phyloP scores from a whole-genome alignment of 2,888 invertebrate species.

The Drosophila cyrtoloma region DNA sequence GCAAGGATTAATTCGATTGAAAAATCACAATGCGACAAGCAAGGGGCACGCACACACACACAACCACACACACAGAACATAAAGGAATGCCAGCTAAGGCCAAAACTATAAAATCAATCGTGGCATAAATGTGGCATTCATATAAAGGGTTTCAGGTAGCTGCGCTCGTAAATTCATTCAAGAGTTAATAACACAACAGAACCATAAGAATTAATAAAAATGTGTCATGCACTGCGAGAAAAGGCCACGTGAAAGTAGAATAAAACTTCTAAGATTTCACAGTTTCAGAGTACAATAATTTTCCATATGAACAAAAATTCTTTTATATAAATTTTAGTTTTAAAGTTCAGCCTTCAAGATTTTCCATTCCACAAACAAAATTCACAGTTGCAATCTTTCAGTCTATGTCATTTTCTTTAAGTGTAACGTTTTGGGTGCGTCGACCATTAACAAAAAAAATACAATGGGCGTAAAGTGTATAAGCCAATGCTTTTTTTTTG shows the following conservation, averaged over 20 bases:
- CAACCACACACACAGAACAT: neutral
- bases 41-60: neutral
- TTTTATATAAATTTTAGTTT: neutral
- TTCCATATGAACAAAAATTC: neutral
- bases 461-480: slow-evolving; percentile 39
- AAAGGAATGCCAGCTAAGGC: neutral
- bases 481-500: slow-evolving; percentile 52
- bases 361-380: neutral
- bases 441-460: slow-evolving; percentile 11
- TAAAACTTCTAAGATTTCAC: neutral
- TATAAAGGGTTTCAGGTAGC: slow-evolving; percentile 31
- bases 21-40: slow-evolving; percentile 23
- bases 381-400: neutral
- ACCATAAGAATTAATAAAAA: neutral
- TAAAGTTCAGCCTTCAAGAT: neutral
- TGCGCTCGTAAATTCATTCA: slow-evolving; percentile 10
- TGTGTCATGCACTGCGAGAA: neutral
- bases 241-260: neutral
- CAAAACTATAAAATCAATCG: slow-evolving; percentile 2
- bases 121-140: neutral
- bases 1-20: slow-evolving; percentile 49
- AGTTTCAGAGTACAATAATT: neutral
- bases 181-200: slow-evolving; percentile 3
- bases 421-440: slow-evolving; percentile 21
- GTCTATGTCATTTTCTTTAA: neutral